Percentiles rank a stretch among this genome's conserved stretches.
Evolutionary conservation across 2,888 invertebrate genomes (phyloP).

Genomic region (Camponotus fellah): DNA sequence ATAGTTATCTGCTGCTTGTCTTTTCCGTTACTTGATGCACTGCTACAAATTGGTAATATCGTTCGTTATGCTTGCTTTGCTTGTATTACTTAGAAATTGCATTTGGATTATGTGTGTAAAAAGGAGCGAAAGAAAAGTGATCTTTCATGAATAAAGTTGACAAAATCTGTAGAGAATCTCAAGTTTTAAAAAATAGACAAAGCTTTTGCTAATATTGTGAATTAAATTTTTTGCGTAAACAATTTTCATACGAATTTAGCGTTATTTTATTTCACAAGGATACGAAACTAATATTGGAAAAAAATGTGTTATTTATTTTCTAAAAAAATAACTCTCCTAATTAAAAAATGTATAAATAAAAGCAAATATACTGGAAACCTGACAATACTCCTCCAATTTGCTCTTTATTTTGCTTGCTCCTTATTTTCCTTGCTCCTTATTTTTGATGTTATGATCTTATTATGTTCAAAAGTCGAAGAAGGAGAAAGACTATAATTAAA

Average conservation of each 20-base stretch:
- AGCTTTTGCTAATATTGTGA: background rate
- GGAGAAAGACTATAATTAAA: constrained; percentile 9
- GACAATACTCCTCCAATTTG: too few species aligned
- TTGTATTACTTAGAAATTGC: background rate
- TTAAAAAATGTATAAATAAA: background rate
- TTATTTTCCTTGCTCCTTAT: too few species aligned
- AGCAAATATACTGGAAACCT: background rate
- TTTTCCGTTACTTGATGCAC: constrained; percentile 16
- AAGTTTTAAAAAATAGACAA: background rate
- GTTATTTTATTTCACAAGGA: background rate
- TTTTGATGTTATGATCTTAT: background rate
- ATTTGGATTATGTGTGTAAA: background rate
- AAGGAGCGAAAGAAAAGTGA: background rate
- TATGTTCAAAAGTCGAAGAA: too few species aligned
- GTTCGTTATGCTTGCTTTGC: constrained; percentile 10
- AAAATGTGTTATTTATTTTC: background rate
- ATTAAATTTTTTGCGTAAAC: background rate
- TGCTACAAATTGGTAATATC: constrained; percentile 25
- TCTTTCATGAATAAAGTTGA: background rate
- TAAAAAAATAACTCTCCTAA: background rate
- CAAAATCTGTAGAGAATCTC: background rate
- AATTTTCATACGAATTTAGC: constrained; percentile 12
- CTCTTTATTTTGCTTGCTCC: too few species aligned
- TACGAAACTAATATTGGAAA: too few species aligned
- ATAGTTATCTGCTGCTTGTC: constrained; percentile 31